Base-by-base conservation (phyloP, 2,797 vertebrate genomes). In the Lacerta agilis region DNA sequence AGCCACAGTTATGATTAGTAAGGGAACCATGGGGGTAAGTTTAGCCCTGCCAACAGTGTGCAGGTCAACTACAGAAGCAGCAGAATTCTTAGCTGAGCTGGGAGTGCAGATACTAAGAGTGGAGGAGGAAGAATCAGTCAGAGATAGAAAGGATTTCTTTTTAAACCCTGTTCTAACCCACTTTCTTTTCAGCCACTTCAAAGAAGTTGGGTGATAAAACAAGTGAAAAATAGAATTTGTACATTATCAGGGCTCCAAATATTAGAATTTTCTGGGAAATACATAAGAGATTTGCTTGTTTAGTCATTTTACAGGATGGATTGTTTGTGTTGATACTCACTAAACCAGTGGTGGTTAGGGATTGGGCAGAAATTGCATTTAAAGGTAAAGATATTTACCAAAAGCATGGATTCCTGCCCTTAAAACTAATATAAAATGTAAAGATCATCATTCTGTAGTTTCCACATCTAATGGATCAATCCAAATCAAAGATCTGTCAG, bases 1-100 rank as follows among this genome's bases (percentile, higher is more conserved):
- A 69, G 61, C 80, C 41, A 76, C 41, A 83, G 79, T 67, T 83
- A 77, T 69, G 58, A 76, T 87, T 73, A 43, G 69, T 73, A 81
- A 15, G 27, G 41, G 55, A 77, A 82, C 13, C 18, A 36, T 27
- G 27, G 33, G 58, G 58, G 79, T 17, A 36, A 43, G 27, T 45
- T 76, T 77, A 36, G 20, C 13, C 23, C 17, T 49, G n/a, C 8
- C 58, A 36, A 10, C 61, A 10, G 41, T 49, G n/a, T 69, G 61
- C n/a, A 76, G 72, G 80, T 55, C 80, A 82, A 29, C 25, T n/a
- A 64, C 69, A 81, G 38, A 75, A 82, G 9, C 11, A 64, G 7
- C 20, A 83, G 27, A 29, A 36, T 38, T 58, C 76, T 79, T 38
- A 75, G 36, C 49, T 61, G 83, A 61, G 55, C 25, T 58, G 25